Evolutionary conservation across 2,113 vertebrate species (phyloP).

Genomic region (Pteropus alecto): DNA sequence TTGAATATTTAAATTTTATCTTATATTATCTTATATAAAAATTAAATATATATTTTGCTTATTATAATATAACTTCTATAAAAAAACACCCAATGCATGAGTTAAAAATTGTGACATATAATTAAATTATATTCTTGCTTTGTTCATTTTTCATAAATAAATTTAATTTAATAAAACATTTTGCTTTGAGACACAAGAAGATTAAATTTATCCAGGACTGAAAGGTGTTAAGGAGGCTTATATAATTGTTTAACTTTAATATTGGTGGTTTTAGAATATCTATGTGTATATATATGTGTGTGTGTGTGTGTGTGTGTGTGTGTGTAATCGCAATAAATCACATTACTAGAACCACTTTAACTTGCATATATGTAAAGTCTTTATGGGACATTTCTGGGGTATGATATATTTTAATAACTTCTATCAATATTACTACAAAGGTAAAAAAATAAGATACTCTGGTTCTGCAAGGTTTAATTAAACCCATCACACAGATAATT

Average conservation of each 20-base stretch:
- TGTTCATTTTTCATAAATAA: slow-evolving; percentile 71
- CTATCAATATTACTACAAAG: slow-evolving; percentile 44
- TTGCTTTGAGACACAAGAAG: slow-evolving; percentile 66
- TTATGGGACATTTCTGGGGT: slow-evolving; percentile 42
- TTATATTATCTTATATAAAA: no score
- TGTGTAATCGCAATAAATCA: slow-evolving; percentile 35
- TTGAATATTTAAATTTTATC: not conserved
- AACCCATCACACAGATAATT: not conserved
- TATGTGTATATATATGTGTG: not conserved
- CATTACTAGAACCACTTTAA: slow-evolving; percentile 14
- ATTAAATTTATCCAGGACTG: slow-evolving; percentile 70
- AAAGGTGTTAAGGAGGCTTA: slow-evolving; percentile 40
- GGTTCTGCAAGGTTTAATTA: slow-evolving; percentile 40
- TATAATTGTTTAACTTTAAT: slow-evolving; percentile 55
- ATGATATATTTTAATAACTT: not conserved
- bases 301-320: not conserved
- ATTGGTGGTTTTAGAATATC: slow-evolving; percentile 46
- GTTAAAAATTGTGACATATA: slow-evolving; percentile 73
- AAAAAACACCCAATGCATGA: slow-evolving; percentile 32
- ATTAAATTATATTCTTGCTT: slow-evolving; percentile 70
- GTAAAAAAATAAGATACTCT: not conserved
- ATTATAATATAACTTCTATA: slow-evolving; percentile 38
- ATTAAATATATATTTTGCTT: not conserved
- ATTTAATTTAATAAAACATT: slow-evolving; percentile 77
- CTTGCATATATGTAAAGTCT: slow-evolving; percentile 11